A percentile compares a stretch with the other conserved stretches of the same genome.
These are phyloP conservation scores for Siniperca obscura DNA, from an alignment of 2,797 vertebrate genomes.

Conservation along the genomic window DNA sequence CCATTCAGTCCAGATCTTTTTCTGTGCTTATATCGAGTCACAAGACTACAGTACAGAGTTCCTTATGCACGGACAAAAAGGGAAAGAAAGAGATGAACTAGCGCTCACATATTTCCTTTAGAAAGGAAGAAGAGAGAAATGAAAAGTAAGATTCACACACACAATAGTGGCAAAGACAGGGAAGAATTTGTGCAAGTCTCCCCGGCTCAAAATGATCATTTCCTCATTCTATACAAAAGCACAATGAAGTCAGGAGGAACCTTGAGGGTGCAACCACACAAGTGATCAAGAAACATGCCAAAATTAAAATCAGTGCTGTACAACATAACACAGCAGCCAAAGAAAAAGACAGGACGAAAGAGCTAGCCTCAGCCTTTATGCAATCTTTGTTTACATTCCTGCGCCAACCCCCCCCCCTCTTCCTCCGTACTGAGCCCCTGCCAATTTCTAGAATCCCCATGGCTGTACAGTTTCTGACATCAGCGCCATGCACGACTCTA, in stretches of 20 bases:
- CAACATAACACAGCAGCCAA: slow-evolving; percentile 20
- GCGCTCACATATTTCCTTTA: slow-evolving; percentile 2
- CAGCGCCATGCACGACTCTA: slow-evolving; percentile 70
- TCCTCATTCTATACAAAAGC: slow-evolving; percentile 36
- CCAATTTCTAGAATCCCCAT: slow-evolving; percentile 78
- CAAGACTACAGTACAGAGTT: slow-evolving; percentile 34
- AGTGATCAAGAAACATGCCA: neutral
- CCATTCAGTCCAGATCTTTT: slow-evolving; percentile 38
- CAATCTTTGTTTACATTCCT: slow-evolving; percentile 87
- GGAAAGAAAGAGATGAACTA: slow-evolving; percentile 10
- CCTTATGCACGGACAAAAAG: slow-evolving; percentile 1
- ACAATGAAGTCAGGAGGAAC: slow-evolving; percentile 7
- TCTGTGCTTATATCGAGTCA: slow-evolving; percentile 27
- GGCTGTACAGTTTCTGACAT: slow-evolving; percentile 79
- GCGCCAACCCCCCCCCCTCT: slow-evolving; percentile 47
- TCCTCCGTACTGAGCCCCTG: slow-evolving; percentile 69
- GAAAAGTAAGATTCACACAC: slow-evolving; percentile 21
- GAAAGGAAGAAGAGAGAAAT: slow-evolving; percentile 8
- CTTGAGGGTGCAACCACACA: neutral
- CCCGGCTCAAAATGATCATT: slow-evolving; percentile 15
- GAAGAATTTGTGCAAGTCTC: slow-evolving; percentile 24
- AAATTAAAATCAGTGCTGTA: slow-evolving; percentile 18
- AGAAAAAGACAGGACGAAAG: slow-evolving; percentile 43
- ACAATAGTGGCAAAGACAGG: slow-evolving; percentile 11
- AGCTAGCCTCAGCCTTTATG: slow-evolving; percentile 73